Conservation (phyloP, 1,140 invertebrate genomes). For the Dendroctonus valens region DNA sequence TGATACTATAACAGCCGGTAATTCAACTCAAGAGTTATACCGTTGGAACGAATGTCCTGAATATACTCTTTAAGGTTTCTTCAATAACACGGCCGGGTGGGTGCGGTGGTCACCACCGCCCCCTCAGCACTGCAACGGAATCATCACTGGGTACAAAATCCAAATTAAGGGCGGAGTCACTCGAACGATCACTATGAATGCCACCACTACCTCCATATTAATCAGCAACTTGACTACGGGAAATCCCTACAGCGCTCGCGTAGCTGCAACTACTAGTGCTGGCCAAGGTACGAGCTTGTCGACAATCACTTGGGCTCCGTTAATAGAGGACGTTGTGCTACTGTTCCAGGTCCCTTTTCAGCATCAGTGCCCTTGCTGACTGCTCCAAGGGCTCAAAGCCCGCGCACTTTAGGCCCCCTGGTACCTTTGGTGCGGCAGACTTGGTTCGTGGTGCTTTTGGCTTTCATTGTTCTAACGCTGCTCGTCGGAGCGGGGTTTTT, state of each 20-base stretch:
- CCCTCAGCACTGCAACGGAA: conserved; percentile 75
- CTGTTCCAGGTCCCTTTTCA: conserved; percentile 59
- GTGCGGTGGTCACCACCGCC: conserved; percentile 80
- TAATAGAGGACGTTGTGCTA: neutral
- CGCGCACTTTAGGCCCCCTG: conserved; percentile 47
- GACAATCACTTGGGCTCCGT: no score
- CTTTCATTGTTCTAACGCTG: conserved; percentile 65
- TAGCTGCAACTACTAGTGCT: conserved; percentile 69
- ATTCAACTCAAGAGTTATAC: neutral
- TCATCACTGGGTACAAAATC: conserved; percentile 80
- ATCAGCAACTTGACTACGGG: conserved; percentile 73
- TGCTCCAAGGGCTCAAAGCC: conserved; percentile 45
- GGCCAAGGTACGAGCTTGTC: conserved; percentile 54
- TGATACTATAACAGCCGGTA: conserved; percentile 70
- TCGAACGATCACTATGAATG: conserved; percentile 60
- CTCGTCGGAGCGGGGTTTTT: conserved; percentile 63
- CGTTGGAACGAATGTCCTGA: neutral
- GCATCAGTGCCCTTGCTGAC: conserved; percentile 53
- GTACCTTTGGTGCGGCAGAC: conserved; percentile 63
- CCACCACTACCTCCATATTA: conserved; percentile 67
- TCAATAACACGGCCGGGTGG: conserved; percentile 72
- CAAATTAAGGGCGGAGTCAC: conserved; percentile 44
- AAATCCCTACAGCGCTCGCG: conserved; percentile 68
- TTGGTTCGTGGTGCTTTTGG: conserved; percentile 75
- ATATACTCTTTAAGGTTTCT: conserved; percentile 55